Percentiles rank a stretch among this genome's conserved stretches.
Conservation (phyloP, 2,113 vertebrate genomes). For the Chloroceryle aenea region DNA sequence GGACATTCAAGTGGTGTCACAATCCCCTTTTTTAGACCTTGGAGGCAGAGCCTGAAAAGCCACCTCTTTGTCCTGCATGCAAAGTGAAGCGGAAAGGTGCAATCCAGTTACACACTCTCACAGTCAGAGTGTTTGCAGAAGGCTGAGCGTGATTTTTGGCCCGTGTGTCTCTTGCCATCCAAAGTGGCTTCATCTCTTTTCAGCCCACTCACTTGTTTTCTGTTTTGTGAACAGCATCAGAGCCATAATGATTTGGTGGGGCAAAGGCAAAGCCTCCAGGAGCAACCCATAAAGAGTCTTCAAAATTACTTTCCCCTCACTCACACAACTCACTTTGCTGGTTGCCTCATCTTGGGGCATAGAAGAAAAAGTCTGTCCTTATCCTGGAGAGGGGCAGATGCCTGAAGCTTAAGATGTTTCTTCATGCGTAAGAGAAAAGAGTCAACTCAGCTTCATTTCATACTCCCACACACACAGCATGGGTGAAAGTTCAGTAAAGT, state of each 20-base stretch:
- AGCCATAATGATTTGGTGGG: neutral
- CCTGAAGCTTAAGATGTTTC: neutral
- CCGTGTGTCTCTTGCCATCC: neutral
- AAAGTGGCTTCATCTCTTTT: neutral
- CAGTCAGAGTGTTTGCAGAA: neutral
- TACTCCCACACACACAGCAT: neutral
- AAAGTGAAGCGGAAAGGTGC: neutral
- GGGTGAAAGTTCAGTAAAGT: neutral
- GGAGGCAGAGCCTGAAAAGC: neutral
- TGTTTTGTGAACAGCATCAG: neutral
- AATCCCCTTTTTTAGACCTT: neutral
- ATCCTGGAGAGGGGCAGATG: neutral
- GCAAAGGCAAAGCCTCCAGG: neutral
- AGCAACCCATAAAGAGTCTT: neutral
- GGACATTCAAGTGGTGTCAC: neutral
- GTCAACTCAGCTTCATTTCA: neutral
- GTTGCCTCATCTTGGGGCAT: neutral
- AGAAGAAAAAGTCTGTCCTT: neutral
- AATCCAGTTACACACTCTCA: fast-evolving
- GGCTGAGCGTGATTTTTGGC: neutral
- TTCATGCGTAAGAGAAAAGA: neutral
- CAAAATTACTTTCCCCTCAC: neutral
- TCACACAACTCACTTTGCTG: neutral
- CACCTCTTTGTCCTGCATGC: fast-evolving
- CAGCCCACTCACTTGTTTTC: neutral